Evolutionary conservation across 2,113 vertebrate species (phyloP), one percentile per base, ranked within the genome.

Genomic region (Labrus mixtus): DNA sequence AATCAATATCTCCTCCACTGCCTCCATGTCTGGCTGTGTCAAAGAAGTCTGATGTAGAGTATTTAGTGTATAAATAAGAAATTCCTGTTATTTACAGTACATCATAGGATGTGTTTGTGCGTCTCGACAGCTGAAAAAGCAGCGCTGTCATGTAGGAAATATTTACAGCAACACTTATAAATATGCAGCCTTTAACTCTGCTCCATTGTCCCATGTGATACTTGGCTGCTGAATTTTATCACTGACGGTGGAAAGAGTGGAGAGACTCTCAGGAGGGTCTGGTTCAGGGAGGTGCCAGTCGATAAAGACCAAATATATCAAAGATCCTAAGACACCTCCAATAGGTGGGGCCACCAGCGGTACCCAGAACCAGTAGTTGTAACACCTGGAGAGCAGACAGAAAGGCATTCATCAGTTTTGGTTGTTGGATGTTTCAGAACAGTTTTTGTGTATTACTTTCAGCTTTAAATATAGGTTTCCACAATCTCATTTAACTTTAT

Each of bases 351-450:
- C 94, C 59, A 95, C 83, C 51, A 95, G 1, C 0, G 95, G 95
- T 0, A 95, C 91, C 94, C 94, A 95, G 86, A 95, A 95, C 92
- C 93, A 95, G 85, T 95, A 94, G 79, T 92, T 87, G 79, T 88
- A 92, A 70, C 92, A 94, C 82, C 93, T 94, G 84, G 20, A 76
- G 50, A 76, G 17, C 12, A 75, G 64, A 79, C 25, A 68, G 4
- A 50, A 45, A 77, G 19, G 0, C 2, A 16, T 75, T 43, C 12
- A 46, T 43, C 12, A 46, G 36, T 41, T 12, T 19, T 57, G 10
- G 2, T 20, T 43, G 10, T 62, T 48, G 10, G 1, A 2, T 8
- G 13, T 12, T 46, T 17, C 1, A 48, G 1, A 17, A 8, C 29
- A 33, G 29, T 33, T 33, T 33, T 33, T 33, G 1, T 33, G 29